Evolutionary conservation across 1,140 invertebrate genomes (phyloP).

Genomic region (Paraescarpia echinospica): DNA sequence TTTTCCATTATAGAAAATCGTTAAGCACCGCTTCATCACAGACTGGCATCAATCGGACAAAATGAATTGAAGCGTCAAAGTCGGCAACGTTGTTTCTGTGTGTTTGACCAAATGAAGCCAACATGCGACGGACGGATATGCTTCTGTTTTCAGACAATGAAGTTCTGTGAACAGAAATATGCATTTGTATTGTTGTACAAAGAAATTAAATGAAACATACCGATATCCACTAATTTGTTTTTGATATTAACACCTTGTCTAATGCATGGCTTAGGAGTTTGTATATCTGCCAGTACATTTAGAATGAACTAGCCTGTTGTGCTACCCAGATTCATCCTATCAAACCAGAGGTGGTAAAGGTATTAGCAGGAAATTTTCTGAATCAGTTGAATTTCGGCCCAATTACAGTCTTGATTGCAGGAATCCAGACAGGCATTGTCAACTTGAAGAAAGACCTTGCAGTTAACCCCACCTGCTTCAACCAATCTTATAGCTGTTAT

Average conservation of each 20-base stretch:
- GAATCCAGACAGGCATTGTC: too few species aligned
- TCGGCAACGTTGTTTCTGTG: not conserved
- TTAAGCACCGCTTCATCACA: not conserved
- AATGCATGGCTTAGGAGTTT: too few species aligned
- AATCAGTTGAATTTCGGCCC: too few species aligned
- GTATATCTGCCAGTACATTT: too few species aligned
- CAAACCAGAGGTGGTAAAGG: too few species aligned
- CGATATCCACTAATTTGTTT: not conserved
- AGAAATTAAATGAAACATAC: not conserved
- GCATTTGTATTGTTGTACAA: not conserved
- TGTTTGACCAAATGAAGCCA: not conserved
- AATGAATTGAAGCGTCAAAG: not conserved
- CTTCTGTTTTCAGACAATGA: not conserved
- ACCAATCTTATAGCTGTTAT: too few species aligned
- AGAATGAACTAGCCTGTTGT: too few species aligned
- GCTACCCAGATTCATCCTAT: too few species aligned
- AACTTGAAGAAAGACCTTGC: too few species aligned
- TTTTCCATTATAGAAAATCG: not conserved
- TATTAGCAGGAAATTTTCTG: too few species aligned
- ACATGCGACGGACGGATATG: not conserved
- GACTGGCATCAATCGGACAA: not conserved
- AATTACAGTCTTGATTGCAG: too few species aligned
- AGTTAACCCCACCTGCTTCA: too few species aligned
- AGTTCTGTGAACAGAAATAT: not conserved
- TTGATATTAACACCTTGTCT: not conserved